A percentile compares a stretch with the other conserved stretches of the same genome.
phyloP scores from a whole-genome alignment of 2,888 invertebrate species.

The Emmelina monodactyla region DNA sequence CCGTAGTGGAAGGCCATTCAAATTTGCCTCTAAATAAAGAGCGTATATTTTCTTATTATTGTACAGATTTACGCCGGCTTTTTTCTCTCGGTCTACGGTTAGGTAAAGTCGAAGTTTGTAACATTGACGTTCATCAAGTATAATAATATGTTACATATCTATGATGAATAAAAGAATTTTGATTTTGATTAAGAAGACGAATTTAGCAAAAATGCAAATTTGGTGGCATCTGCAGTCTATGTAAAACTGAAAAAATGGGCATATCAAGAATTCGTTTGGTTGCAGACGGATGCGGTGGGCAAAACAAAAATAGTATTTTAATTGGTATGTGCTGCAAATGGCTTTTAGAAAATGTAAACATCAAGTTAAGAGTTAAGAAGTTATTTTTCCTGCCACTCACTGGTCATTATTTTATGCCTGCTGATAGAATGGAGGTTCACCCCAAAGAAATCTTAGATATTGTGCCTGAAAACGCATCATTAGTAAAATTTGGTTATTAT shows the following conservation, averaged over 20 bases:
- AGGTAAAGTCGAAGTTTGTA: too few species aligned
- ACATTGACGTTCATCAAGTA: too few species aligned
- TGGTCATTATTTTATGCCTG: constrained; percentile 14
- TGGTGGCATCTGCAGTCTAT: constrained; percentile 10
- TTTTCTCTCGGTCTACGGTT: too few species aligned
- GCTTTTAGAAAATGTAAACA: constrained; percentile 7
- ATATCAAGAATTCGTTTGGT: constrained; percentile 13
- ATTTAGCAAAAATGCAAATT: constrained; percentile 15
- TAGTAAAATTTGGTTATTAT: background rate
- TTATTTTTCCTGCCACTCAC: constrained; percentile 2
- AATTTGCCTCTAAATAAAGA: constrained; percentile 15
- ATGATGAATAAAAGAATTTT: too few species aligned
- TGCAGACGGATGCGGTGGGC: constrained; percentile 15
- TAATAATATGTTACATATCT: too few species aligned
- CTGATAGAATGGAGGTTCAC: constrained; percentile 5
- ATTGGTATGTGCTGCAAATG: constrained; percentile 12
- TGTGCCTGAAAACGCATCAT: background rate
- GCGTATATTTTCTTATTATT: constrained; percentile 19
- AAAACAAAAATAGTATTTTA: constrained; percentile 15
- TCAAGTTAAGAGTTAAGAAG: constrained; percentile 1
- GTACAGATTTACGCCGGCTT: too few species aligned
- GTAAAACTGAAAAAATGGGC: constrained; percentile 15
- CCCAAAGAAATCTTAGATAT: background rate
- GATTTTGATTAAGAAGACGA: too few species aligned
- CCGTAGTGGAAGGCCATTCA: constrained; percentile 12